These are phyloP conservation scores for Graphium colonna DNA, from an alignment of 2,888 invertebrate species.

Conservation along the genomic window DNA sequence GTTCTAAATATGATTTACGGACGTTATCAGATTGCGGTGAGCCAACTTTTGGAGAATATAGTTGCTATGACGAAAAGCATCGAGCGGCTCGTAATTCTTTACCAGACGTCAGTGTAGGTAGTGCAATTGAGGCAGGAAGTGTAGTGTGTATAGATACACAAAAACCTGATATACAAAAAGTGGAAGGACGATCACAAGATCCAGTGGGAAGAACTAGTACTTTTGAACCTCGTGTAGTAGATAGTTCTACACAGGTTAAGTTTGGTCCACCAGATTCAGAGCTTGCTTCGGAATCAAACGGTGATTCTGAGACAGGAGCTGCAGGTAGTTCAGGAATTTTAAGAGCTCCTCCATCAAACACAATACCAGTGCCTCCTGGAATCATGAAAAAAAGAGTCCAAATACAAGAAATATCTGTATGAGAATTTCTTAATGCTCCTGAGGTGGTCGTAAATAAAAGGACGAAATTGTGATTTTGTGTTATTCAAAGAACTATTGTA, in stretches of 20 bases:
- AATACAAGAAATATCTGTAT: constrained; percentile 95
- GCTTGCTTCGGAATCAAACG: constrained; percentile 60
- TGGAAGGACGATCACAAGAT: constrained; percentile 57
- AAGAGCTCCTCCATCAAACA: constrained; percentile 60
- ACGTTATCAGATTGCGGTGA: constrained; percentile 77
- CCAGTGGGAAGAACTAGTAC: constrained; percentile 68
- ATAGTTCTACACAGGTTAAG: constrained; percentile 74
- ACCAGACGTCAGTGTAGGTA: constrained; percentile 80
- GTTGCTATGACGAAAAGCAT: constrained; percentile 83
- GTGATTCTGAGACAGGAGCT: constrained; percentile 64
- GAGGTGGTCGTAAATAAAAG: constrained; percentile 70
- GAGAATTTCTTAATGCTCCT: constrained; percentile 72
- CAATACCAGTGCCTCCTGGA: constrained; percentile 84
- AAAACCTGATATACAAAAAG: constrained; percentile 73
- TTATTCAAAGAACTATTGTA: constrained; percentile 24
- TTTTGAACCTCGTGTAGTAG: constrained; percentile 73
- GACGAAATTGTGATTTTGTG: constrained; percentile 63
- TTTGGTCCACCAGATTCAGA: constrained; percentile 69
- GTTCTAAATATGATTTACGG: constrained; percentile 72
- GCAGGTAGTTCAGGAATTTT: constrained; percentile 70
- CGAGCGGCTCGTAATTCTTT: constrained; percentile 79
- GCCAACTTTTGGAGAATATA: constrained; percentile 82
- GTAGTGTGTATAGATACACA: constrained; percentile 76
- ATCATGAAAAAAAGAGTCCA: constrained; percentile 94
- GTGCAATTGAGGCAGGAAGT: constrained; percentile 81